phyloP scores from a whole-genome alignment of 2,888 invertebrate genomes.

The Carpatolechia fugitivella region DNA sequence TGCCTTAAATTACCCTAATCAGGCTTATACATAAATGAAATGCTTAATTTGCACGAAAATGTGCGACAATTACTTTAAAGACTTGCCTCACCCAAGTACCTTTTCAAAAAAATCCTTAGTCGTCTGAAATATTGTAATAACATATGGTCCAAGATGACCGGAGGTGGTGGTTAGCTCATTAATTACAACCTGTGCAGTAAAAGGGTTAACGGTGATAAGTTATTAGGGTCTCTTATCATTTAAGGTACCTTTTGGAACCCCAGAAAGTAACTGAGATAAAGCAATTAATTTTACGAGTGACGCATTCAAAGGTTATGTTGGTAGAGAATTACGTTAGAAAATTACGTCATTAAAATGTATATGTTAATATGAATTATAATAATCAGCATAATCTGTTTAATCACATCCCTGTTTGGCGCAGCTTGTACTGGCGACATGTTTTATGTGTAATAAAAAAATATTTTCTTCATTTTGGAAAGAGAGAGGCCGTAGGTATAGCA shows the following conservation, averaged over 20 bases:
- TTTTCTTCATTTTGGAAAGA: too few species aligned
- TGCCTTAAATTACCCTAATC: too few species aligned
- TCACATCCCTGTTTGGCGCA: too few species aligned
- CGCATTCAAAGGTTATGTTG: neutral
- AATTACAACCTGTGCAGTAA: constrained; percentile 30
- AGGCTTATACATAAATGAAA: neutral
- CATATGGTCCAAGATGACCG: constrained; percentile 11
- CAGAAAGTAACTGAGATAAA: neutral
- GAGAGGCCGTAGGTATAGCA: too few species aligned
- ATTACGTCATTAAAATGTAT: neutral
- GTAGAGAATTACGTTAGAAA: neutral
- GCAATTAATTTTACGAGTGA: neutral
- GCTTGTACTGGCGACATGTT: too few species aligned
- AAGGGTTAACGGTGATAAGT: constrained; percentile 35
- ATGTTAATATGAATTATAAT: too few species aligned
- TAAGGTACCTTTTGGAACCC: neutral
- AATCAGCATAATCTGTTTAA: too few species aligned
- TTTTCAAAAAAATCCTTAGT: neutral
- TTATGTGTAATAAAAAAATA: too few species aligned
- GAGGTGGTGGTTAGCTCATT: constrained; percentile 27
- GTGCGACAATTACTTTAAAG: too few species aligned
- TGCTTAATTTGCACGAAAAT: neutral
- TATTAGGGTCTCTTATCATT: constrained; percentile 9
- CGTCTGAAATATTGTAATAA: neutral
- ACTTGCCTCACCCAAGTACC: too few species aligned